Percentiles rank a stretch among this genome's conserved stretches.
These are phyloP conservation scores for Channa argus DNA, from an alignment of 2,113 vertebrate species.

Conservation along the genomic window DNA sequence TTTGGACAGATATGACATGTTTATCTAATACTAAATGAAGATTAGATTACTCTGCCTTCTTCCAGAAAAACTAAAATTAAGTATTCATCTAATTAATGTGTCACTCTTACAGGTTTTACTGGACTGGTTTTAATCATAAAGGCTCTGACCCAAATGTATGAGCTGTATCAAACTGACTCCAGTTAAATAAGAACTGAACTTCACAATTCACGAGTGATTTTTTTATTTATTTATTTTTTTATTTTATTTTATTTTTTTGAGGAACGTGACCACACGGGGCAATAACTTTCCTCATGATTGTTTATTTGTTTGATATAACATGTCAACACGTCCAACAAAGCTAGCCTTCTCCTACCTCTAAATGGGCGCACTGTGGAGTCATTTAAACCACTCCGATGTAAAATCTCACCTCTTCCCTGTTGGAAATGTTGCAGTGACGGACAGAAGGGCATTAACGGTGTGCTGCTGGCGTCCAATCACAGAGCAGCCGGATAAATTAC, in stretches of 20 bases:
- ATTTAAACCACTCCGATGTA: slow-evolving; percentile 77
- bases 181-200: slow-evolving; percentile 28
- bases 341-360: slow-evolving; percentile 75
- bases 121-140: too few species aligned
- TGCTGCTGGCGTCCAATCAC: slow-evolving; percentile 49
- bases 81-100: too few species aligned
- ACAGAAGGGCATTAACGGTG: slow-evolving; percentile 60
- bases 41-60: too few species aligned
- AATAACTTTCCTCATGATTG: slow-evolving; percentile 73
- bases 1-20: too few species aligned
- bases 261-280: slow-evolving; percentile 59
- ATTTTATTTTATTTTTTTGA: slow-evolving; percentile 10
- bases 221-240: neutral
- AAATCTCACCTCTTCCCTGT: slow-evolving; percentile 79
- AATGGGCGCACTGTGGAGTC: slow-evolving; percentile 78
- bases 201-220: slow-evolving; percentile 3
- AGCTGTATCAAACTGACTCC: neutral
- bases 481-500: slow-evolving; percentile 39
- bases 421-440: slow-evolving; percentile 69
- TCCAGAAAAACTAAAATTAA: too few species aligned
- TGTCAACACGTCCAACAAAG: slow-evolving; percentile 80
- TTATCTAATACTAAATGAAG: too few species aligned
- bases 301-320: slow-evolving; percentile 82
- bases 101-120: too few species aligned
- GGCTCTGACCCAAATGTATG: too few species aligned